phyloP scores from a whole-genome alignment of 2,113 vertebrate genomes.

The Limnothrissa miodon region DNA sequence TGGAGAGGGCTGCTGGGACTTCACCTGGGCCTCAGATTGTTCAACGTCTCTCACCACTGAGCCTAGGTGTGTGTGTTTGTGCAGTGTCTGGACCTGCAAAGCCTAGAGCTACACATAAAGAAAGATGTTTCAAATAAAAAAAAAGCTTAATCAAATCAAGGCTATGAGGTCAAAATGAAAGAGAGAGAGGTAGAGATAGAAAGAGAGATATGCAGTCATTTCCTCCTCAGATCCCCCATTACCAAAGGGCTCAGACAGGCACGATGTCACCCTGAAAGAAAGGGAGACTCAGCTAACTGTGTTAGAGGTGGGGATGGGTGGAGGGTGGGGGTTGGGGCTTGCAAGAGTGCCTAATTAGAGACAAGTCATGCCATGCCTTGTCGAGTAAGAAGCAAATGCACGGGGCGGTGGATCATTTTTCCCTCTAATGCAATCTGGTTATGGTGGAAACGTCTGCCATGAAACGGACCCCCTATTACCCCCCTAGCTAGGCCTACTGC shows the following conservation, averaged over 20 bases:
- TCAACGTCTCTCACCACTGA: neutral
- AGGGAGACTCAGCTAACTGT: constrained; percentile 26
- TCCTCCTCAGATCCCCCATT: neutral
- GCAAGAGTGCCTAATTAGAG: constrained; percentile 37
- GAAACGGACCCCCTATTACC: neutral
- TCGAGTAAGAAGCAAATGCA: constrained; percentile 37
- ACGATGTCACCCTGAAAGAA: constrained; percentile 25
- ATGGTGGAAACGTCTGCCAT: constrained; percentile 22
- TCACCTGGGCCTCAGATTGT: neutral
- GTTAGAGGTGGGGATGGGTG: constrained; percentile 10
- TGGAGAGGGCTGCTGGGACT: neutral
- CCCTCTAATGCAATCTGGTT: constrained; percentile 38
- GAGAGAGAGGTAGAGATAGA: neutral
- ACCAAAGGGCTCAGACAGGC: neutral
- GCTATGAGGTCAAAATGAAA: neutral
- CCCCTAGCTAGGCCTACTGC: neutral
- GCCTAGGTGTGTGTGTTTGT: neutral
- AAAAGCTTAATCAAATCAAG: constrained; percentile 8
- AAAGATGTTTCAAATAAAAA: constrained; percentile 1
- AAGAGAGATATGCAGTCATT: neutral
- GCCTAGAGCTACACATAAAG: neutral
- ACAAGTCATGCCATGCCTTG: constrained; percentile 22
- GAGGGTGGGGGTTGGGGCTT: neutral
- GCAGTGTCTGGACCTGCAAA: neutral
- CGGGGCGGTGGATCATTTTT: constrained; percentile 28